phyloP scores from a whole-genome alignment of 2,888 invertebrate genomes.

The Meloe dianella region DNA sequence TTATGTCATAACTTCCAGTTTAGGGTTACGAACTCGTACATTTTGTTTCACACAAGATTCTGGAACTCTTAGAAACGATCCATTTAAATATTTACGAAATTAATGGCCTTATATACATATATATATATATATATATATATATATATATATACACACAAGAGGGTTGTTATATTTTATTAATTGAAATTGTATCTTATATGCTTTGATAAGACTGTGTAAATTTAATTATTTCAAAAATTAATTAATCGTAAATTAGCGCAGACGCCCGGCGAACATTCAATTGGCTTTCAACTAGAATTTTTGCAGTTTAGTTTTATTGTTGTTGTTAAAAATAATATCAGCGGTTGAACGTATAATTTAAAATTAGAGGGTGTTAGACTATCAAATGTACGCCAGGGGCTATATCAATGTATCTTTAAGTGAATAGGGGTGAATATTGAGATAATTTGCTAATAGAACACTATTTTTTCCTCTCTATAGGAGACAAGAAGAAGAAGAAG shows the following conservation, averaged over 20 bases:
- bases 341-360: not conserved
- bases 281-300: not conserved
- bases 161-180: constrained; percentile 1
- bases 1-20: constrained; percentile 12
- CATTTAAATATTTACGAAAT: constrained; percentile 3
- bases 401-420: constrained; percentile 2
- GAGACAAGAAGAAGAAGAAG: no score
- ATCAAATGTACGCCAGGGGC: not conserved
- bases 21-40: constrained; percentile 5
- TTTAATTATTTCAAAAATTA: not conserved
- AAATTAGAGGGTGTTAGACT: constrained; percentile 2
- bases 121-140: no score
- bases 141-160: no score
- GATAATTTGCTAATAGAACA: constrained; percentile 6
- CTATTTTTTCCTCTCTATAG: not conserved
- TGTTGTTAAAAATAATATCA: not conserved
- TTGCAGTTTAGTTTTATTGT: not conserved
- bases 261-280: not conserved
- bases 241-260: not conserved
- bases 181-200: not conserved
- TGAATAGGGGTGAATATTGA: constrained; percentile 6
- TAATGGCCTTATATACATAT: not conserved
- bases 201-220: not conserved
- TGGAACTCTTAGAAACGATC: not conserved
- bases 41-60: not conserved